Evolutionary conservation across 37 sponge, comb jelly and placozoan genomes (phyloP).

Genomic region (Petrosia ficiformis): DNA sequence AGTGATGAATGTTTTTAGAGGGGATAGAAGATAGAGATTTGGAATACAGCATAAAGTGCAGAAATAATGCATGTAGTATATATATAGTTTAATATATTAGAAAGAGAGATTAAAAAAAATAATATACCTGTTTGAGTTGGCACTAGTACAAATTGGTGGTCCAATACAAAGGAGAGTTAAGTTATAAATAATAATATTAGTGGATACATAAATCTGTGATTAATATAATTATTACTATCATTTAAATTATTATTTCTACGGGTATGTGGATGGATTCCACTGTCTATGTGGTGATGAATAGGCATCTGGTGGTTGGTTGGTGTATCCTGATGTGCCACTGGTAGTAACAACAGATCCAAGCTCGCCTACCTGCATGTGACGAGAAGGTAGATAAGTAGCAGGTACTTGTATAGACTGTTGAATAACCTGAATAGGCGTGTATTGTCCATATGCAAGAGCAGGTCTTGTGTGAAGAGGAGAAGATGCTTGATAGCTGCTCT

Average conservation of each 20-base stretch:
- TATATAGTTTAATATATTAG: no score
- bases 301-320: background rate
- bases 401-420: no score
- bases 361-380: background rate
- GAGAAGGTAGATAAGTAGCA: background rate
- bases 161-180: no score
- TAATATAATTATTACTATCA: background rate
- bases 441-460: constrained; percentile 13
- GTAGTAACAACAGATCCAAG: background rate
- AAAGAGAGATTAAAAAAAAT: no score
- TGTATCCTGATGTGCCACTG: background rate
- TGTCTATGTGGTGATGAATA: background rate
- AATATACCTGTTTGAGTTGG: no score
- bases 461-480: constrained; percentile 1
- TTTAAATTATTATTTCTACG: background rate
- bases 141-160: no score
- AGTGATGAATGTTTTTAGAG: no score
- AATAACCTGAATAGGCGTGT: background rate
- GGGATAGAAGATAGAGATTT: no score
- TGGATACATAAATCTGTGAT: no score
- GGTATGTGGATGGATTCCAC: background rate
- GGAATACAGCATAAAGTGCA: no score
- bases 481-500: background rate
- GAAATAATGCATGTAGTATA: no score
- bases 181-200: no score